Evolutionary conservation across 1,140 invertebrate genomes (phyloP).

Genomic region (Scaptomyza hsui): DNA sequence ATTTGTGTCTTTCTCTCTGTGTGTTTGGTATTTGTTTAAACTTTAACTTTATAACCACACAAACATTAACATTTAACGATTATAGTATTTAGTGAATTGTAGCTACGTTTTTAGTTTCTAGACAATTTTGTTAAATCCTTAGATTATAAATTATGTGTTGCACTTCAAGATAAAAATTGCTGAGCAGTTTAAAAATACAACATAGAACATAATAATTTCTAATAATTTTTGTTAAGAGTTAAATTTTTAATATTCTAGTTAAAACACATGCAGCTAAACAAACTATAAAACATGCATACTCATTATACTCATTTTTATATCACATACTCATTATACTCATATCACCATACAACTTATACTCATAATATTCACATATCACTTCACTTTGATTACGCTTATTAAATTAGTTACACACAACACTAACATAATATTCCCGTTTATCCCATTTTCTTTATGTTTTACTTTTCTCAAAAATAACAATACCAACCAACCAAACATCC

Average conservation of each 20-base stretch:
- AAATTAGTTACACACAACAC: constrained; percentile 60
- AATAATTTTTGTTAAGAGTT: constrained; percentile 27
- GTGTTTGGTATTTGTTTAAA: constrained; percentile 49
- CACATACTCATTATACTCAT: constrained; percentile 17
- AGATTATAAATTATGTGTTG: constrained; percentile 28
- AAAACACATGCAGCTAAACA: constrained; percentile 23
- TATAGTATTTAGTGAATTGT: neutral
- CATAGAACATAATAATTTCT: neutral
- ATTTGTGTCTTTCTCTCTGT: constrained; percentile 44
- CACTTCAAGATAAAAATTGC: constrained; percentile 32
- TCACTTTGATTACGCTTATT: constrained; percentile 24
- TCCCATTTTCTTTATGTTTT: constrained; percentile 38
- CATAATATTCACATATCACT: constrained; percentile 36
- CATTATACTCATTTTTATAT: neutral
- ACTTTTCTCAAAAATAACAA: constrained; percentile 46
- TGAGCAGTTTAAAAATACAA: neutral
- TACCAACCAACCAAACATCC: constrained; percentile 9
- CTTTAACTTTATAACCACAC: constrained; percentile 8
- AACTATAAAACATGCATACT: neutral
- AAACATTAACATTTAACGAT: constrained; percentile 10
- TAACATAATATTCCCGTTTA: constrained; percentile 57
- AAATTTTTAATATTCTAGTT: constrained; percentile 3
- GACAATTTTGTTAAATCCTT: neutral
- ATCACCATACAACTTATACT: constrained; percentile 7
- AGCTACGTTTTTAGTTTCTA: constrained; percentile 14